Percentiles rank a stretch among this genome's conserved stretches.
These are phyloP conservation scores for Lota lota DNA, from an alignment of 2,113 vertebrate species.

Conservation along the genomic window DNA sequence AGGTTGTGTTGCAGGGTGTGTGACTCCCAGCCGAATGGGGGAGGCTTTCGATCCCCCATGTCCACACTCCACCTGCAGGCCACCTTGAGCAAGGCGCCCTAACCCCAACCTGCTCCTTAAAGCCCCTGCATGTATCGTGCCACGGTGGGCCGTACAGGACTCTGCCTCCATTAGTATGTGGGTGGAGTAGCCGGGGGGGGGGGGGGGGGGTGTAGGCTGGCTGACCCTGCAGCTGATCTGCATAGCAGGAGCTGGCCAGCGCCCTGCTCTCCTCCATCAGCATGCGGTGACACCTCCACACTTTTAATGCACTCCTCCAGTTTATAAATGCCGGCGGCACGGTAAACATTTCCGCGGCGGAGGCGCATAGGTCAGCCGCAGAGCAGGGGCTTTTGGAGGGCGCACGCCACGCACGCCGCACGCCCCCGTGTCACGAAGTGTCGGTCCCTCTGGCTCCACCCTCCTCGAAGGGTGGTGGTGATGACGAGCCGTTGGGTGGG, in stretches of 20 bases:
- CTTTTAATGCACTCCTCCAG: constrained; percentile 76
- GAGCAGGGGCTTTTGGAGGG: too few relatives aligned
- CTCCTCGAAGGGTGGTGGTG: too few relatives aligned
- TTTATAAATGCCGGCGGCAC: constrained; percentile 73
- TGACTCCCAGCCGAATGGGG: too few relatives aligned
- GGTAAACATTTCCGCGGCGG: constrained; percentile 72
- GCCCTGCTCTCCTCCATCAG: constrained; percentile 68
- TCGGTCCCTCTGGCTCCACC: too few relatives aligned
- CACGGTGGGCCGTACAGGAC: not conserved
- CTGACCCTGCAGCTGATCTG: constrained; percentile 67
- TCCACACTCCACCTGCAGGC: too few relatives aligned
- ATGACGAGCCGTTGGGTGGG: too few relatives aligned
- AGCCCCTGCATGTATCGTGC: not conserved
- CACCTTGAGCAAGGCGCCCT: too few relatives aligned
- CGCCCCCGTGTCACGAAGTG: too few relatives aligned
- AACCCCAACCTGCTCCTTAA: too few relatives aligned
- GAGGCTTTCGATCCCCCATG: too few relatives aligned
- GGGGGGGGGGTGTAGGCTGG: constrained; percentile 55
- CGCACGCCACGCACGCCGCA: too few relatives aligned
- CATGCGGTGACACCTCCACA: constrained; percentile 68
- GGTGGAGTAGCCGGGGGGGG: constrained; percentile 32
- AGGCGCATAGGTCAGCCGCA: constrained; percentile 14
- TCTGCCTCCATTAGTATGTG: constrained; percentile 58
- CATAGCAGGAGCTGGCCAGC: constrained; percentile 63
- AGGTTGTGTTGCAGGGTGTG: too few relatives aligned